phyloP scores from a whole-genome alignment of 1,140 invertebrate species.

The Dendroctonus ponderosae region DNA sequence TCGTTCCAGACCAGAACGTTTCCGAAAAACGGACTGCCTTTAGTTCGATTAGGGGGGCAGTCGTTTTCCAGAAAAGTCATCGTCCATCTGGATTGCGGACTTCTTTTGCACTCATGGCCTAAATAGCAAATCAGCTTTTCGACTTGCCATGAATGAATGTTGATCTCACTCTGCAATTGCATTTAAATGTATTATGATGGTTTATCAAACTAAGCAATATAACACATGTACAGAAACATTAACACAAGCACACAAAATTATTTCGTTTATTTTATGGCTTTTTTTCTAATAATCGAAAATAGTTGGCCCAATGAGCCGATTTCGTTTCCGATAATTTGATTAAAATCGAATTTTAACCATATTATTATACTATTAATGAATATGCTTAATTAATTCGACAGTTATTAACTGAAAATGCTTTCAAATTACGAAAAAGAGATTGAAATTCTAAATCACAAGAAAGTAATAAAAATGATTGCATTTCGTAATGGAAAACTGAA shows the following conservation, averaged over 20 bases:
- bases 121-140: conserved; percentile 80
- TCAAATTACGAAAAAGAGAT: too few species aligned
- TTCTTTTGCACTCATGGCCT: conserved; percentile 76
- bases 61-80: conserved; percentile 74
- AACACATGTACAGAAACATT: too few species aligned
- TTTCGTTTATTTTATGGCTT: too few species aligned
- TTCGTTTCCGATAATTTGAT: too few species aligned
- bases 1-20: conserved; percentile 71
- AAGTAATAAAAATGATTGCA: background rate
- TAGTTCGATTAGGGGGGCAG: conserved; percentile 66
- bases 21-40: conserved; percentile 76
- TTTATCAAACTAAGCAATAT: too few species aligned
- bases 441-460: background rate
- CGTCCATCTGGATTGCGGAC: conserved; percentile 74
- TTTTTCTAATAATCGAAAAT: too few species aligned
- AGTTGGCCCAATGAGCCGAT: too few species aligned
- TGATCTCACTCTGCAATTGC: conserved; percentile 56
- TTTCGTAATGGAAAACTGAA: background rate
- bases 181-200: background rate
- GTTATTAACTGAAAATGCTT: too few species aligned
- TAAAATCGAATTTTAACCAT: too few species aligned
- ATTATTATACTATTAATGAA: too few species aligned
- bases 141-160: conserved; percentile 70
- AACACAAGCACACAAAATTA: too few species aligned
- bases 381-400: too few species aligned